phyloP scores from a whole-genome alignment of 2,113 vertebrate species.

The Trogon surrucura region DNA sequence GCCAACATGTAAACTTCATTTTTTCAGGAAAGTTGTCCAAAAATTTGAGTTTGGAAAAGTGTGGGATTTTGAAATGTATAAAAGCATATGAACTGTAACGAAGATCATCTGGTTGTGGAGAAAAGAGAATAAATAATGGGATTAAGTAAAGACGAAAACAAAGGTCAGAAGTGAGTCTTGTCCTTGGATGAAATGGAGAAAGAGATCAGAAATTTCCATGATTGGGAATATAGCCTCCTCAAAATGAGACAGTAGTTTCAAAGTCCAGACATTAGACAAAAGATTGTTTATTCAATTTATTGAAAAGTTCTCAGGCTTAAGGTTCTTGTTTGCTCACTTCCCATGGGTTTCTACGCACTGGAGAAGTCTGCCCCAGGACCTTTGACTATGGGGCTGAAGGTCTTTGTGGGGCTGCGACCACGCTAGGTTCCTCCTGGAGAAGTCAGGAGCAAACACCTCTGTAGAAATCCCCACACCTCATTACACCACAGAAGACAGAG shows the following conservation, averaged over 20 bases:
- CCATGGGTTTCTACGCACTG: background rate
- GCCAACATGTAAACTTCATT: background rate
- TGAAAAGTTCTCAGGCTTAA: background rate
- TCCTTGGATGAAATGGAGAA: background rate
- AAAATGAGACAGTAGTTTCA: background rate
- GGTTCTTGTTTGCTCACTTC: background rate
- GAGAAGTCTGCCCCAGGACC: background rate
- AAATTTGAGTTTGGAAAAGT: background rate
- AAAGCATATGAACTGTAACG: background rate
- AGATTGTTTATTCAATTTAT: background rate
- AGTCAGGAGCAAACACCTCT: background rate
- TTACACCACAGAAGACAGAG: background rate
- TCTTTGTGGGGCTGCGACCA: background rate
- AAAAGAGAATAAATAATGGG: conserved; percentile 32
- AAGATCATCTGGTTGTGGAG: conserved; percentile 33
- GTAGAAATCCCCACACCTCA: background rate
- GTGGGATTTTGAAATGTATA: background rate
- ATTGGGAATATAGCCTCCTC: background rate
- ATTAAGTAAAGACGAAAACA: conserved; percentile 54
- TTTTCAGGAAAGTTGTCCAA: background rate
- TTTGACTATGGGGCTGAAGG: background rate
- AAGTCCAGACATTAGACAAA: conserved; percentile 23
- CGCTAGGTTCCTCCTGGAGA: conserved; percentile 13
- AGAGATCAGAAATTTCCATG: background rate
- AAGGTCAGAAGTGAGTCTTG: conserved; percentile 20